These are phyloP conservation scores for Podargus strigoides DNA, from an alignment of 2,797 vertebrate species.

Conservation along the genomic window DNA sequence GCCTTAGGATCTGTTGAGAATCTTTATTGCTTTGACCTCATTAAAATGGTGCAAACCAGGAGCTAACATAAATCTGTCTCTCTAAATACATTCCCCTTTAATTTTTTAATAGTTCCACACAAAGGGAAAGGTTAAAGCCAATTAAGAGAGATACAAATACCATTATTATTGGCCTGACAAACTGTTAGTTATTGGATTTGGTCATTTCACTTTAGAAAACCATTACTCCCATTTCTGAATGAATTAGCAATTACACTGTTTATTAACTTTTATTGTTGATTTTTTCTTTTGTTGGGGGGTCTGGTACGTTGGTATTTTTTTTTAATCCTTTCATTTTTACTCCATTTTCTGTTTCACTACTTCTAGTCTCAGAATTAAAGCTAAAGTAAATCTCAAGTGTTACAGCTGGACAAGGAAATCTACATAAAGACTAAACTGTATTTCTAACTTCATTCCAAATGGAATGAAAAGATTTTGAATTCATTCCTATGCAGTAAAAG, in stretches of 20 bases:
- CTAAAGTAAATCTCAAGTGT: not conserved
- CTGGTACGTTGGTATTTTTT: not conserved
- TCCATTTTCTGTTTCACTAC: conserved; percentile 1
- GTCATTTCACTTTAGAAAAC: conserved; percentile 53
- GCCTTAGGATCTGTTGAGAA: conserved; percentile 49
- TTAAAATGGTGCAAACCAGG: conserved; percentile 66
- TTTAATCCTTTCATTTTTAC: not conserved
- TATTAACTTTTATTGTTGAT: conserved; percentile 51
- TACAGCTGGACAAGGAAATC: conserved; percentile 11
- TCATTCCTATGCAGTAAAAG: conserved; percentile 33
- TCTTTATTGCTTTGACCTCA: conserved; percentile 74
- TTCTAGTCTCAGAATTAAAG: not conserved
- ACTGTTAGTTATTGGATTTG: conserved; percentile 64
- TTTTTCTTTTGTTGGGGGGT: not conserved
- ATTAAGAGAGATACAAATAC: conserved; percentile 72
- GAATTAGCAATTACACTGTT: conserved; percentile 59
- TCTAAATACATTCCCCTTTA: conserved; percentile 68
- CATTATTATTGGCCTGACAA: conserved; percentile 63
- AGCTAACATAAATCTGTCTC: conserved; percentile 65
- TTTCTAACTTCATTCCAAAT: conserved; percentile 13
- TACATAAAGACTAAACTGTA: not conserved
- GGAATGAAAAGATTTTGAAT: not conserved
- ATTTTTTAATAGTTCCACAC: conserved; percentile 72
- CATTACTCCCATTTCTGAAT: conserved; percentile 58
- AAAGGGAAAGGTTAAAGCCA: conserved; percentile 73